Base-by-base conservation (phyloP, 2,888 invertebrate species). In the Drosophila borborema region DNA sequence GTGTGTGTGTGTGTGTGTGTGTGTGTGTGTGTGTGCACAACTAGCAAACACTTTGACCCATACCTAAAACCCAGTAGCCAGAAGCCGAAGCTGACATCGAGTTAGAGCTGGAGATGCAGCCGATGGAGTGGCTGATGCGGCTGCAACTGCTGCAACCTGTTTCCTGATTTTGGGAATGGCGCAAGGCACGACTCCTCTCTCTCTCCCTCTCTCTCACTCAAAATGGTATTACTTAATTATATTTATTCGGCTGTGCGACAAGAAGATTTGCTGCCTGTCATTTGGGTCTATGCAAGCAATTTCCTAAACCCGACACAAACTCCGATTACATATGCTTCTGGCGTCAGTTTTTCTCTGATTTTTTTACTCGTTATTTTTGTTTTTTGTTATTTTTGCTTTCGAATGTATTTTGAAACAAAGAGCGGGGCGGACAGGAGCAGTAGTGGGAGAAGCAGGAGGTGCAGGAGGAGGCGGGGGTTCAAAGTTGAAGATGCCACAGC, bases 161-260 rank as follows among this genome's bases (percentile, higher is more conserved):
- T 84, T 84, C 89, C 84, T 89, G 85, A 86, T 81, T 78, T 77
- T 56, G 61, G 61, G 58, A 62, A 64, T 74, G 60, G 60, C 64
- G 53, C 18, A 75, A 75, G 62, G 51, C 51, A 45, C 48, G 45
- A 45, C 66, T 20, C 58, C 49, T 45, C 54, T 62, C 45, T 5
- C 12, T 36, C 53, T 23, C 36, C 4, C 12, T 36, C 14, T 16
- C 6, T 7, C 51, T 43, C 53, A 56, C 43, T 55, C 63, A 61
- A 78, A 71, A 70, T 67, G 70, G 71, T 70, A 83, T 78, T 72
- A 74, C 82, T 70, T 89, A 87, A 85, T 87, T 85, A 82, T 87
- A 84, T 82, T 86, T 81, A 71, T 87, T 79, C 55, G 61, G 56
- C 64, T 58, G 28, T 63, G 70, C 71, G 82, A 89, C 84, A 81